Evolutionary conservation across 2,113 vertebrate genomes (phyloP).

Genomic region (Desmodus rotundus): DNA sequence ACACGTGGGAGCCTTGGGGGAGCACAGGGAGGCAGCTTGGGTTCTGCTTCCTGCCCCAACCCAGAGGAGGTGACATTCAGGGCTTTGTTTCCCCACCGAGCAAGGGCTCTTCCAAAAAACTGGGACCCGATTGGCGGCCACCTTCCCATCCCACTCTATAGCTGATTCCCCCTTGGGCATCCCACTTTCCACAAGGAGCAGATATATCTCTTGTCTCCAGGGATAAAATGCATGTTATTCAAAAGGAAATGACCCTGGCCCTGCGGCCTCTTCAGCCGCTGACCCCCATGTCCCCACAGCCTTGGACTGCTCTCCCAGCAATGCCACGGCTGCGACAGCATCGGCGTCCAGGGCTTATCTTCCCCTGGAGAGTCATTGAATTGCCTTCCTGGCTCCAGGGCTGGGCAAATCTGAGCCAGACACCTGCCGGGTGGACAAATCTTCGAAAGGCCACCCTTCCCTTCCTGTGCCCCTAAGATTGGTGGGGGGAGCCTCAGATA

Average conservation of each 20-base stretch:
- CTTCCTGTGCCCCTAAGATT: not conserved
- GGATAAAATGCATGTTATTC: not conserved
- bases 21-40: not conserved
- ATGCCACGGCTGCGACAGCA: not conserved
- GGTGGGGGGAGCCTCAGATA: not conserved
- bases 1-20: accelerated
- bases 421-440: not conserved
- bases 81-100: not conserved
- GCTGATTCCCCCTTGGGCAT: not conserved
- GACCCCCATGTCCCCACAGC: not conserved
- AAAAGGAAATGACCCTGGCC: not conserved
- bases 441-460: not conserved
- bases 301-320: not conserved
- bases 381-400: slow-evolving; percentile 20
- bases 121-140: not conserved
- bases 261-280: not conserved
- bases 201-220: not conserved
- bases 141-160: not conserved
- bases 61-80: not conserved
- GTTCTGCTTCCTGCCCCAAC: not conserved
- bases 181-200: not conserved
- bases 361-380: not conserved
- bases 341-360: not conserved
- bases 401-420: not conserved
- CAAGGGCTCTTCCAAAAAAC: not conserved